A percentile compares a stretch with the other conserved stretches of the same genome.
These are phyloP conservation scores for Notodonta ziczac DNA, from an alignment of 2,888 invertebrate species.

Conservation along the genomic window DNA sequence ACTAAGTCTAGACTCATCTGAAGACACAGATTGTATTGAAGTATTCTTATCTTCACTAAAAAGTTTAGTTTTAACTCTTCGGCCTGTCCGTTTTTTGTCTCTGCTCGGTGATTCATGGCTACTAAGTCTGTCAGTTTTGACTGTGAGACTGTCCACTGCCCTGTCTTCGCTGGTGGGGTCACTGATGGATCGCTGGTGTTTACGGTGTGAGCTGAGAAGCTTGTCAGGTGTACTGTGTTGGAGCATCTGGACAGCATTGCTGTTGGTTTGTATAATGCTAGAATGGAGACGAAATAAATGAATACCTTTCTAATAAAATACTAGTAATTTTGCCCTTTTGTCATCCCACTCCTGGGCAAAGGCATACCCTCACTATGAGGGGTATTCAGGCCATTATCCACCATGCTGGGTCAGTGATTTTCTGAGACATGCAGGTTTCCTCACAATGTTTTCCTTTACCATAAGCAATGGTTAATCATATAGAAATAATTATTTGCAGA, in stretches of 20 bases:
- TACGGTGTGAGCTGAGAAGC: slow-evolving; percentile 52
- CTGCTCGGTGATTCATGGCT: slow-evolving; percentile 72
- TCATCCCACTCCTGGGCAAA: too few relatives aligned
- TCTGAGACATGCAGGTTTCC: too few relatives aligned
- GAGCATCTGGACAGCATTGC: slow-evolving; percentile 62
- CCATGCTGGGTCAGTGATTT: too few relatives aligned
- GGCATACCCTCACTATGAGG: too few relatives aligned
- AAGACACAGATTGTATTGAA: slow-evolving; percentile 55
- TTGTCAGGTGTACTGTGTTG: slow-evolving; percentile 75
- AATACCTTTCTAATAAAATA: too few relatives aligned
- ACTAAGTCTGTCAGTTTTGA: slow-evolving; percentile 54
- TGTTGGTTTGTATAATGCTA: slow-evolving; percentile 73
- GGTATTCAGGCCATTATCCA: too few relatives aligned
- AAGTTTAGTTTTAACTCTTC: slow-evolving; percentile 73
- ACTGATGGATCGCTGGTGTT: slow-evolving; percentile 69
- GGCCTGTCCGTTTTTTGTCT: slow-evolving; percentile 61
- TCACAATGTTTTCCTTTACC: too few relatives aligned
- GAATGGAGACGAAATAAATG: slow-evolving; percentile 28
- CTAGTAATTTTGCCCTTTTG: too few relatives aligned
- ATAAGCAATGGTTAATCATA: too few relatives aligned
- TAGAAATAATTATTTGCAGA: too few relatives aligned
- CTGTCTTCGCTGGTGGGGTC: slow-evolving; percentile 73
- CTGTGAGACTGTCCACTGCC: slow-evolving; percentile 54
- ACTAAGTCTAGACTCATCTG: slow-evolving; percentile 68
- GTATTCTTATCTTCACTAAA: slow-evolving; percentile 65